Evolutionary conservation across 2,113 vertebrate genomes (phyloP).

Genomic region (Brachyhypopomus occidentalis): DNA sequence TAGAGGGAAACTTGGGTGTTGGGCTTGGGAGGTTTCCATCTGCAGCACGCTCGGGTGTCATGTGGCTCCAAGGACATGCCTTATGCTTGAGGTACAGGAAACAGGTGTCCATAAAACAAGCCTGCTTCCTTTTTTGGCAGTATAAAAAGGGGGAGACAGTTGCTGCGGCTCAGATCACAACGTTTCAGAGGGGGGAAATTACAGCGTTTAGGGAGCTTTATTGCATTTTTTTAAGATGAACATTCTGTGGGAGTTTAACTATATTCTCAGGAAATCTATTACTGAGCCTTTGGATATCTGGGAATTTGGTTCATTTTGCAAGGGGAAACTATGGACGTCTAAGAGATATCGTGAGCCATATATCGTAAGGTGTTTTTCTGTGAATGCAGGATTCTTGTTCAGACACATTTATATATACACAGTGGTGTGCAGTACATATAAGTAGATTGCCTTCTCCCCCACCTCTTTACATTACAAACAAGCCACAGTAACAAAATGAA

Average conservation of each 20-base stretch:
- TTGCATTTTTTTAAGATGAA: slow-evolving; percentile 1
- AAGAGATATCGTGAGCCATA: neutral
- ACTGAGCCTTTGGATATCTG: slow-evolving; percentile 1
- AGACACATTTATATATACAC: neutral
- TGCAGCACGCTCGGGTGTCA: slow-evolving; percentile 7
- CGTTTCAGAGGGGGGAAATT: slow-evolving; percentile 48
- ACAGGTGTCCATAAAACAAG: slow-evolving; percentile 40
- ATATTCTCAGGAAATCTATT: slow-evolving; percentile 25
- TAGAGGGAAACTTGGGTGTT: slow-evolving; percentile 13
- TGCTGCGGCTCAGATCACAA: slow-evolving; percentile 26
- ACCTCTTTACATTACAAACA: too few relatives aligned
- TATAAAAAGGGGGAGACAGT: slow-evolving; percentile 28
- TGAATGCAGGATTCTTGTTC: neutral
- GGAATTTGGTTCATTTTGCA: slow-evolving; percentile 30
- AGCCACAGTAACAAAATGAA: too few relatives aligned
- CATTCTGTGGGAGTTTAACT: slow-evolving; percentile 12
- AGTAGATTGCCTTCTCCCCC: too few relatives aligned
- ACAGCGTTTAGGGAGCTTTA: slow-evolving; percentile 42
- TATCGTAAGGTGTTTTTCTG: slow-evolving; percentile 1
- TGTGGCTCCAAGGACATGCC: slow-evolving; percentile 39
- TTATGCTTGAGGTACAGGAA: slow-evolving; percentile 37
- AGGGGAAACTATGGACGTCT: neutral
- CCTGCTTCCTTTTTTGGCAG: slow-evolving; percentile 36
- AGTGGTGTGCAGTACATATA: too few relatives aligned
- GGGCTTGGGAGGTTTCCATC: slow-evolving; percentile 34